These are phyloP conservation scores for Patiria pectinifera DNA, from an alignment of 53 echinoderm and acorn worm genomes.

Conservation along the genomic window DNA sequence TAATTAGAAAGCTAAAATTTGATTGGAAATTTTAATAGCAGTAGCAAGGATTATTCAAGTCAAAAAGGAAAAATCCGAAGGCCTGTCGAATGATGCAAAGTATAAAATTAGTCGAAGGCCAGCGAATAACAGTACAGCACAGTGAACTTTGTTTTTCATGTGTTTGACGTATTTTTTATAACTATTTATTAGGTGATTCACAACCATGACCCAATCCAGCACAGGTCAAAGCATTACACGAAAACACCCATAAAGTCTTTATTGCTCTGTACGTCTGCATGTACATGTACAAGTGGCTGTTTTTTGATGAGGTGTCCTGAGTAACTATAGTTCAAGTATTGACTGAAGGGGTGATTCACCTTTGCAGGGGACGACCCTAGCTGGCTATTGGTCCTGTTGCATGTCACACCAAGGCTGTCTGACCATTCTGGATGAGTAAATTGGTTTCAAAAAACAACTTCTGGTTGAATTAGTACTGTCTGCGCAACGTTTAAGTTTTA, in stretches of 20 bases:
- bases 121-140: too few relatives aligned
- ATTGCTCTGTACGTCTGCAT: not conserved
- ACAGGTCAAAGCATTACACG: not conserved
- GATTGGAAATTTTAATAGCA: too few relatives aligned
- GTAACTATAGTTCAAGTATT: not conserved
- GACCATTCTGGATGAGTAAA: too few relatives aligned
- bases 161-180: not conserved
- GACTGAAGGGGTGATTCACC: constrained; percentile 12
- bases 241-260: constrained; percentile 5
- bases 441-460: too few relatives aligned
- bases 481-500: too few relatives aligned
- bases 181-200: not conserved
- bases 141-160: not conserved
- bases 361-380: not conserved
- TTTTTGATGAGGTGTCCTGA: not conserved
- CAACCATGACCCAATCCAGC: not conserved
- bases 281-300: not conserved
- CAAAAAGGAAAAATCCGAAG: too few relatives aligned
- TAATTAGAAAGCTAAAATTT: too few relatives aligned
- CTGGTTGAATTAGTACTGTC: too few relatives aligned
- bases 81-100: too few relatives aligned
- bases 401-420: not conserved
- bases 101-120: not conserved
- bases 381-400: not conserved
- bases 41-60: too few relatives aligned